Evolutionary conservation across 1,140 invertebrate species (phyloP).

Genomic region (Trachymyrmex septentrionalis): DNA sequence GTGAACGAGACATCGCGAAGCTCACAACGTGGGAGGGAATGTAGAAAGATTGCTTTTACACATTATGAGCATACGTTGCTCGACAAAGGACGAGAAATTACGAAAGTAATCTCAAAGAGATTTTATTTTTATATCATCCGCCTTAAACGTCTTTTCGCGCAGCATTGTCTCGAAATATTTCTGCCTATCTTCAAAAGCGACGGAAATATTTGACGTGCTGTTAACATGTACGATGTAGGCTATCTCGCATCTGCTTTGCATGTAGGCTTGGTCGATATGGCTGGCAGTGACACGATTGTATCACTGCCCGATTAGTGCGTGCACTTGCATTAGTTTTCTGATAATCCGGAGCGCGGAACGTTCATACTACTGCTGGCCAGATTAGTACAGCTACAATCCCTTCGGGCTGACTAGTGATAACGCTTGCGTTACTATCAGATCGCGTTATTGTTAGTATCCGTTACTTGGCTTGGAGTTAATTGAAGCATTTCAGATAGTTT

Average conservation of each 20-base stretch:
- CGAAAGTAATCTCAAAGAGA: background rate
- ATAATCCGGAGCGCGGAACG: background rate
- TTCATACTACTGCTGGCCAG: background rate
- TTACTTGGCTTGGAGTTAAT: slow-evolving; percentile 25
- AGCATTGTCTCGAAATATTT: background rate
- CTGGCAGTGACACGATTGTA: background rate
- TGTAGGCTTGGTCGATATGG: background rate
- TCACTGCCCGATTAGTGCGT: background rate
- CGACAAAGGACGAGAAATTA: slow-evolving; percentile 6
- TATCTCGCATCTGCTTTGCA: no score
- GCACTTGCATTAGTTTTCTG: background rate
- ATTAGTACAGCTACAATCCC: background rate
- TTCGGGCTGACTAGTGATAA: background rate
- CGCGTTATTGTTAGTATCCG: slow-evolving; percentile 11
- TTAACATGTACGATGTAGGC: background rate
- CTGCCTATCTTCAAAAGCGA: background rate
- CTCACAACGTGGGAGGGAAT: background rate
- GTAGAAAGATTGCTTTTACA: background rate
- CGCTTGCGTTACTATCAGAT: slow-evolving; percentile 1
- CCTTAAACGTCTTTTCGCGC: background rate
- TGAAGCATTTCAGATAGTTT: background rate
- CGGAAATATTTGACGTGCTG: slow-evolving; percentile 8
- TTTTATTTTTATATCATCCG: background rate
- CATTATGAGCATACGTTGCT: background rate
- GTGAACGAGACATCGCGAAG: background rate